A percentile compares a stretch with the other conserved stretches of the same genome.
Evolutionary conservation across 2,113 vertebrate genomes (phyloP).

Genomic region (Redunca redunca): DNA sequence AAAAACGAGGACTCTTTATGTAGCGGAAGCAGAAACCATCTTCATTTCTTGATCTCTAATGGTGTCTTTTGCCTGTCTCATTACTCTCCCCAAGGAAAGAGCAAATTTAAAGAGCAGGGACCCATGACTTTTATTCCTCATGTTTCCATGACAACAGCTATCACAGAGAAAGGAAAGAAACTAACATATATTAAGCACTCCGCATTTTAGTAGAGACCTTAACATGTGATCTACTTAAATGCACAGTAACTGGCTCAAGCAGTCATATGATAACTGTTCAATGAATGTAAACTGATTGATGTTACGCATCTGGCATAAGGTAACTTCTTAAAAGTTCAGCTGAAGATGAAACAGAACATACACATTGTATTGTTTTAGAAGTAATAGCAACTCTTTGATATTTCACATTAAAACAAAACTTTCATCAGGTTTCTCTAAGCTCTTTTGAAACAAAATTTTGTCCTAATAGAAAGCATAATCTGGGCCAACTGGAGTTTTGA

Average conservation of each 20-base stretch:
- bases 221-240: constrained; percentile 35
- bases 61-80: neutral
- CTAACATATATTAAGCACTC: constrained; percentile 31
- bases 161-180: constrained; percentile 17
- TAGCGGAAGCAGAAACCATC: neutral
- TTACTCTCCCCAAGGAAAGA: constrained; percentile 18
- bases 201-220: constrained; percentile 10
- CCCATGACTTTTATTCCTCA: constrained; percentile 22
- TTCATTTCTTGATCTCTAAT: neutral
- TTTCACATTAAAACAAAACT: neutral
- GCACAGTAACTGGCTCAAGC: neutral
- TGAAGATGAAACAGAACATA: neutral
- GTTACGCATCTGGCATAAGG: neutral
- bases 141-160: constrained; percentile 56
- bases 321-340: constrained; percentile 6
- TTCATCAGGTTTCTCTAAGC: neutral
- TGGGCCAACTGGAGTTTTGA: neutral
- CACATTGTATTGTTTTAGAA: neutral
- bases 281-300: neutral
- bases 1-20: neutral
- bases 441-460: neutral
- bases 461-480: constrained; percentile 2
- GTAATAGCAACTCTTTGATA: neutral
- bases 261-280: neutral
- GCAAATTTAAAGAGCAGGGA: constrained; percentile 22